These are phyloP conservation scores for Pangasius larnaudii DNA, from an alignment of 2,797 vertebrate species.

Conservation along the genomic window DNA sequence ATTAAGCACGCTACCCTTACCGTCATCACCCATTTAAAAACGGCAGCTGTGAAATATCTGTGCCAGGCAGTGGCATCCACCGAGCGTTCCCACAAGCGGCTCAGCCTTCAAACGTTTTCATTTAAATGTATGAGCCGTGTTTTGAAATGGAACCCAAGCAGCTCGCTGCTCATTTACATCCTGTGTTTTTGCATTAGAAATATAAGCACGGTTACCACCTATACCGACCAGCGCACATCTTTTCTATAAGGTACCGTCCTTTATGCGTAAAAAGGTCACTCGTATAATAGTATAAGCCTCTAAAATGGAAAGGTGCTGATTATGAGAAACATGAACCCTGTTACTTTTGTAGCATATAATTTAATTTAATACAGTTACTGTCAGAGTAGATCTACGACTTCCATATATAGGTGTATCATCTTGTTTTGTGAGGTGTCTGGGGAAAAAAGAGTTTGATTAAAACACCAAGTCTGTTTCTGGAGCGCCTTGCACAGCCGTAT, in stretches of 20 bases:
- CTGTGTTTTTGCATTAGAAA: background rate
- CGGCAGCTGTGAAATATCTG: slow-evolving; percentile 55
- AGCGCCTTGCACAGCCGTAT: slow-evolving; percentile 66
- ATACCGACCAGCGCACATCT: background rate
- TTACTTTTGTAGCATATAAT: slow-evolving; percentile 41
- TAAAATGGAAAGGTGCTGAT: slow-evolving; percentile 41
- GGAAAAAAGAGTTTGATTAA: slow-evolving; percentile 60
- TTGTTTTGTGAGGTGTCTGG: slow-evolving; percentile 44
- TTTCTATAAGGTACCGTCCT: background rate
- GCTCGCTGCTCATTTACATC: background rate
- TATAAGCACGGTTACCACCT: background rate
- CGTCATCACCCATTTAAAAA: slow-evolving; percentile 55
- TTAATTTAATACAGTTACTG: slow-evolving; percentile 40
- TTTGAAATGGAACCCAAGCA: background rate
- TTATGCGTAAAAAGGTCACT: slow-evolving; percentile 8
- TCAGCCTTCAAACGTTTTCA: background rate
- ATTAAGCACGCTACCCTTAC: slow-evolving; percentile 56
- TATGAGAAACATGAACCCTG: slow-evolving; percentile 36
- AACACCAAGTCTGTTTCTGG: slow-evolving; percentile 30
- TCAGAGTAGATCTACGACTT: slow-evolving; percentile 18
- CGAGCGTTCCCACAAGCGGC: slow-evolving; percentile 25
- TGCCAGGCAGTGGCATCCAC: slow-evolving; percentile 45
- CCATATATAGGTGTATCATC: slow-evolving; percentile 36
- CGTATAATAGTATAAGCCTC: slow-evolving; percentile 16
- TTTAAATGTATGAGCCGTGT: background rate